Evolutionary conservation across 1,140 invertebrate genomes (phyloP).

Genomic region (Leptinotarsa texana): DNA sequence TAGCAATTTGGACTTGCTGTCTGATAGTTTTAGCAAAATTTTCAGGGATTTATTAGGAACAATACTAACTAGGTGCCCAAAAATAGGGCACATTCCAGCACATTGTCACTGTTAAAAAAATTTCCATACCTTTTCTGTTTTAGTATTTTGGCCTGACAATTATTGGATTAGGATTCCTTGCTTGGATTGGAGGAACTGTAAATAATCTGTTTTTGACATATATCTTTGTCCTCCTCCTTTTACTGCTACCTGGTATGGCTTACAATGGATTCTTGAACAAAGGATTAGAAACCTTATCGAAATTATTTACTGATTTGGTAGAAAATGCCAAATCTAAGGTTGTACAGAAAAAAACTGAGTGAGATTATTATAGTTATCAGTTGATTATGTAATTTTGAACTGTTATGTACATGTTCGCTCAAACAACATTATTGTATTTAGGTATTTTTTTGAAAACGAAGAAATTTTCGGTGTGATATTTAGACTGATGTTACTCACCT

Average conservation of each 20-base stretch:
- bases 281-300: slow-evolving; percentile 39
- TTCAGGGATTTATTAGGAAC: too few species aligned
- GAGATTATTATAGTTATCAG: slow-evolving; percentile 11
- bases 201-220: slow-evolving; percentile 84
- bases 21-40: too few species aligned
- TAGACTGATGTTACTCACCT: slow-evolving; percentile 27
- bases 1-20: too few species aligned
- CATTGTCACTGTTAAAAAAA: too few species aligned
- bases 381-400: slow-evolving; percentile 11
- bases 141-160: slow-evolving; percentile 79
- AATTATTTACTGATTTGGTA: slow-evolving; percentile 46
- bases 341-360: slow-evolving; percentile 38
- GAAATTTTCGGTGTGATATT: slow-evolving; percentile 26
- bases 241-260: slow-evolving; percentile 63
- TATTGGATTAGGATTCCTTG: slow-evolving; percentile 65
- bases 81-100: too few species aligned
- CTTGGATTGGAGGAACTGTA: slow-evolving; percentile 78
- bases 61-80: too few species aligned
- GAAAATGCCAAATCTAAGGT: slow-evolving; percentile 45
- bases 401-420: slow-evolving; percentile 17
- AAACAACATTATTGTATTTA: neutral
- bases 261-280: slow-evolving; percentile 52
- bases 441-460: neutral
- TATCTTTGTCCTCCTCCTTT: slow-evolving; percentile 59
- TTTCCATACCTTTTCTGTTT: slow-evolving; percentile 44